Base-by-base conservation (phyloP, 2,113 vertebrate species). In the Boleophthalmus pectinirostris region DNA sequence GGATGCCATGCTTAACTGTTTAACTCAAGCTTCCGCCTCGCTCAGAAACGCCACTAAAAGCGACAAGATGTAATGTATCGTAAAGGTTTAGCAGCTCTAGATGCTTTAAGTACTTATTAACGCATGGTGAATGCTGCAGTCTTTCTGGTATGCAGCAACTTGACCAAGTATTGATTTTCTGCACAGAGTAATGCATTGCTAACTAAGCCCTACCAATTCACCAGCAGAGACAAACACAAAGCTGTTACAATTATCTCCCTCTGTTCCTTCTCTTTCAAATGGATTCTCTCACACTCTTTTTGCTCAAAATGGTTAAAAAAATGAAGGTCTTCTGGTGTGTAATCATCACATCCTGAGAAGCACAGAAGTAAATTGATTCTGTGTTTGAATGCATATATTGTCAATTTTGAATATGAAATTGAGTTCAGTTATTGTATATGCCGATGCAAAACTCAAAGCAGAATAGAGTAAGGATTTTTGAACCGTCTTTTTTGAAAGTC, bases 401-500 rank as follows among this genome's bases (percentile, higher is more conserved):
- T 45, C 77, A 66, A 72, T 75, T 83, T 79, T 60, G 43, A 58
- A 82, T 57, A 35, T 79, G 65, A 67, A 83, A 85, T 82, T 82
- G 75, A 69, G 79, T 79, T 82, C 58, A 69, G 61, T 72, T 46
- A 68, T 0, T 66, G 57, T 58, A 73, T 73, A 85, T 20, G n/a
- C 43, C 49, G 24, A 47, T 16, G 69, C 10, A 14, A 76, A 82
- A 38, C n/a, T 57, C 53, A 14, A 15, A 7, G 35, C 35, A 3
- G 56, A 71, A 78, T 77, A 53, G 21, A 9, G 3, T 35, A 66
- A 67, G 47, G 18, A 61, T 70, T 57, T 53, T 35, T 14, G 23
- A 64, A 70, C 38, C 2, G 29, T 29, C n/a, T 38, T 8, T 66
- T 18, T 24, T 1, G 13, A 5, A 53, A 25, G 9, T 1, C 51